Conservation (phyloP, 2,888 invertebrate species). For the Melipona beecheii region DNA sequence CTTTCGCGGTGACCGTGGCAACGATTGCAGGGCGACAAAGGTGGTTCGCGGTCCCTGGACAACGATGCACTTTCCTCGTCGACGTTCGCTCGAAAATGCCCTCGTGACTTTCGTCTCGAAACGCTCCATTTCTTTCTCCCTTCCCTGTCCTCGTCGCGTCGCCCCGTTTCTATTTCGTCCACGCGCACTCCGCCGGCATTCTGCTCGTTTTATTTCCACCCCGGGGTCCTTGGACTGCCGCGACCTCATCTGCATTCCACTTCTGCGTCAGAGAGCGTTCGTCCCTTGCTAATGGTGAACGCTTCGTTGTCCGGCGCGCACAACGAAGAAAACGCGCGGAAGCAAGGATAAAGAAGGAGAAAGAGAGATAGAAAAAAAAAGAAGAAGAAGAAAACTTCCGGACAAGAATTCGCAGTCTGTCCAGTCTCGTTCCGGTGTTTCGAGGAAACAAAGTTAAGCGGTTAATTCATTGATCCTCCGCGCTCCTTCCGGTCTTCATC, state of each 20-base stretch:
- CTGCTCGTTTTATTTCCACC: slow-evolving; percentile 37
- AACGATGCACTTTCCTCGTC: slow-evolving; percentile 30
- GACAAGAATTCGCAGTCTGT: slow-evolving; percentile 29
- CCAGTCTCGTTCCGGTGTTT: not conserved
- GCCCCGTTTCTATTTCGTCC: slow-evolving; percentile 32
- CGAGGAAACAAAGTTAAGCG: slow-evolving; percentile 63
- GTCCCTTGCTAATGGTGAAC: slow-evolving; percentile 62
- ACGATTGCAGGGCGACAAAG: slow-evolving; percentile 1
- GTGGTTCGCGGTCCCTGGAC: slow-evolving; percentile 8
- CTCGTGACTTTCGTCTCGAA: slow-evolving; percentile 34
- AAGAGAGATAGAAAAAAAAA: too few relatives aligned
- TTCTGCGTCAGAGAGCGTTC: slow-evolving; percentile 48
- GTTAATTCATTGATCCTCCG: slow-evolving; percentile 63
- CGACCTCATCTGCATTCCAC: slow-evolving; percentile 66
- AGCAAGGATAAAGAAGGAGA: too few relatives aligned
- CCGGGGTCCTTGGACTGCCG: slow-evolving; percentile 27
- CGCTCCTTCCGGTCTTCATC: not conserved
- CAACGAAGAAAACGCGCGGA: not conserved
- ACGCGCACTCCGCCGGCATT: not conserved
- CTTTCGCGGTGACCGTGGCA: slow-evolving; percentile 4
- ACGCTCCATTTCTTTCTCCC: slow-evolving; percentile 24
- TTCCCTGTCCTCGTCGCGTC: not conserved
- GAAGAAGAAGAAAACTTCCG: slow-evolving; percentile 7
- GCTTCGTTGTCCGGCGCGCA: slow-evolving; percentile 26
- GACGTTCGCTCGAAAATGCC: slow-evolving; percentile 42